Evolutionary conservation across 2,888 invertebrate genomes (phyloP), one percentile per base, ranked within the genome.

Genomic region (Petrophora chlorosata): DNA sequence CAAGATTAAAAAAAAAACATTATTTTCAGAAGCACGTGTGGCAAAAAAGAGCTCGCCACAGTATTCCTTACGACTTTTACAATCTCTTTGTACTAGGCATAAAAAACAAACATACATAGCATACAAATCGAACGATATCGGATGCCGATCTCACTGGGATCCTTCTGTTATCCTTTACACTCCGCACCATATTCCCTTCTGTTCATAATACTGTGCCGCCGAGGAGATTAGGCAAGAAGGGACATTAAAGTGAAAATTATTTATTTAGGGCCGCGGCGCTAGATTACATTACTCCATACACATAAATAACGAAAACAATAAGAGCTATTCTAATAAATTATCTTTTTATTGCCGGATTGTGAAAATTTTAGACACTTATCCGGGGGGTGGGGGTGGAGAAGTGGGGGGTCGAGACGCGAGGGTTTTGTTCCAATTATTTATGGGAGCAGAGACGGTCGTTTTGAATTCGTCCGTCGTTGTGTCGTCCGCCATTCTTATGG

Each of bases 321-420:
- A 90, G 87, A 88, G 89, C 86, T 87, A 89, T 90, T 88, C 85
- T 89, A 87, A 89, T 89, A 90, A 90, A 90, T 90, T 90, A 90
- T 89, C 89, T 90, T 90, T 90, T 90, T 90, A 90, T 89, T 90
- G 87, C 90, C 82, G 89, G 89, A 89, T 90, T 90, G 90, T 90
- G 89, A 90, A 90, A 90, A 90, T 90, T 89, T 90, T 86, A 86
- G 89, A 90, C 89, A 89, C 89, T 90, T 89, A 89, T 88, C 88
- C 88, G 80, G 82, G 81, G 70, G 66, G 63, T 55, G 58, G 71
- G 64, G 70, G 65, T 64, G 55, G 56, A 51, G 61, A 58, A 51
- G 55, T 63, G 66, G 56, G 63, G 66, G 56, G 64, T 70, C 42
- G 61, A 69, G 64, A 61, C 70, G 75, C 73, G 75, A 73, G 74